Conservation (phyloP, 2,888 invertebrate species). For the Eudemis profundana region DNA sequence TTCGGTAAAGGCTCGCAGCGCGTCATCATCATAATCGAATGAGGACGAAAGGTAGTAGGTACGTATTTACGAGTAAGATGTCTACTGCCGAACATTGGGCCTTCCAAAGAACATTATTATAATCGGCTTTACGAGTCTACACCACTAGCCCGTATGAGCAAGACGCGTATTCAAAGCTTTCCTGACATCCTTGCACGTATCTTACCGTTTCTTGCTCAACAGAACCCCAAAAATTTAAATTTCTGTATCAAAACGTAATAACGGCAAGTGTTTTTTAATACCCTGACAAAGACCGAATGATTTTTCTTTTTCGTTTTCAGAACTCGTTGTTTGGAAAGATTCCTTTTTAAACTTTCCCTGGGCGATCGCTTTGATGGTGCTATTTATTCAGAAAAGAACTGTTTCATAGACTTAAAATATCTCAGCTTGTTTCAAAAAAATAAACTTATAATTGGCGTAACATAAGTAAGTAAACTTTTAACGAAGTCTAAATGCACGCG, state of each 20-base stretch:
- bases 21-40: no score
- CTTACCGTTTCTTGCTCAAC: no score
- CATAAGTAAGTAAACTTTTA: conserved; percentile 18
- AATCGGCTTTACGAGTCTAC: no score
- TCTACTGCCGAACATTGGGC: no score
- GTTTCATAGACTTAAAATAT: conserved; percentile 1
- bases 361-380: conserved; percentile 24
- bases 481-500: not conserved
- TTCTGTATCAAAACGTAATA: conserved; percentile 45
- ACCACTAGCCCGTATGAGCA: no score
- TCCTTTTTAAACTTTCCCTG: conserved; percentile 7
- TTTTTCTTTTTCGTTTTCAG: conserved; percentile 46
- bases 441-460: conserved; percentile 28
- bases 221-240: conserved; percentile 46
- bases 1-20: no score
- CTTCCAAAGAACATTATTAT: no score
- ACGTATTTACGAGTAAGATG: no score
- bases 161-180: no score
- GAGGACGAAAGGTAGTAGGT: no score
- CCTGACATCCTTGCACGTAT: no score
- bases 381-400: not conserved
- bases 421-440: conserved; percentile 12
- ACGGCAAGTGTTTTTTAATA: conserved; percentile 42
- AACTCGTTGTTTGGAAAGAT: conserved; percentile 5
- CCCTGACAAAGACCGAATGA: conserved; percentile 39